Evolutionary conservation across 37 sponge, comb jelly and placozoan species (phyloP).

Genomic region (Spongilla lacustris): DNA sequence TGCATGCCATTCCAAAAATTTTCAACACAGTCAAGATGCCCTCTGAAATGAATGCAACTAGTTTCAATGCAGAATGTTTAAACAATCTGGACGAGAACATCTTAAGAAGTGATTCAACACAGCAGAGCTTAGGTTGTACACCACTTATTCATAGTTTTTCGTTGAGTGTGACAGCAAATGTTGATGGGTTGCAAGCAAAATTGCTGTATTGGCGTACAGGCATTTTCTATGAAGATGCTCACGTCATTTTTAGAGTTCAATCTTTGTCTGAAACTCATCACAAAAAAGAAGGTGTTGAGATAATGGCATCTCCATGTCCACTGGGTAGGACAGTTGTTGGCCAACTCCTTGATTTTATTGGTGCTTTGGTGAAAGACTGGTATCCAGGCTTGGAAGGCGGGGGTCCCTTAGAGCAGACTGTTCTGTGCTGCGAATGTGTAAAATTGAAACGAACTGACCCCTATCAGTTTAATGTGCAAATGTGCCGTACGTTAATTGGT

Average conservation of each 20-base stretch:
- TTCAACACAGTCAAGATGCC: no score
- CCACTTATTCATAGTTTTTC: no score
- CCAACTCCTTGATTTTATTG: conserved; percentile 71
- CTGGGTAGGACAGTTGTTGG: conserved; percentile 74
- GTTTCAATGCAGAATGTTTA: neutral
- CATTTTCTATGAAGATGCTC: conserved; percentile 48
- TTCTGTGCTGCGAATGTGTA: conserved; percentile 72
- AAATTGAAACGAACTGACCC: conserved; percentile 27
- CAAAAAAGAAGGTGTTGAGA: conserved; percentile 59
- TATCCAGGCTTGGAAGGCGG: conserved; percentile 71
- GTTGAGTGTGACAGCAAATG: neutral
- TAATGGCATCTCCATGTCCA: conserved; percentile 42
- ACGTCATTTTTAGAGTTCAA: conserved; percentile 56
- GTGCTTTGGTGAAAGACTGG: conserved; percentile 76
- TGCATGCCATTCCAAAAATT: conserved; percentile 63
- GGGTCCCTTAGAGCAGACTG: conserved; percentile 50
- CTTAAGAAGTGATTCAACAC: no score
- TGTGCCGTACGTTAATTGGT: conserved; percentile 20
- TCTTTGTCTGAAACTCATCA: conserved; percentile 35
- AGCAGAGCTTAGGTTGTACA: no score
- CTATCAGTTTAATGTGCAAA: conserved; percentile 44
- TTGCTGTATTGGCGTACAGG: conserved; percentile 76
- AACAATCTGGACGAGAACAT: no score
- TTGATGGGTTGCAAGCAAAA: neutral
- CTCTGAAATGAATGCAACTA: no score